Percentiles rank a stretch among this genome's conserved stretches.
Evolutionary conservation across 2,797 vertebrate species (phyloP).

Genomic region (Artibeus lituratus): DNA sequence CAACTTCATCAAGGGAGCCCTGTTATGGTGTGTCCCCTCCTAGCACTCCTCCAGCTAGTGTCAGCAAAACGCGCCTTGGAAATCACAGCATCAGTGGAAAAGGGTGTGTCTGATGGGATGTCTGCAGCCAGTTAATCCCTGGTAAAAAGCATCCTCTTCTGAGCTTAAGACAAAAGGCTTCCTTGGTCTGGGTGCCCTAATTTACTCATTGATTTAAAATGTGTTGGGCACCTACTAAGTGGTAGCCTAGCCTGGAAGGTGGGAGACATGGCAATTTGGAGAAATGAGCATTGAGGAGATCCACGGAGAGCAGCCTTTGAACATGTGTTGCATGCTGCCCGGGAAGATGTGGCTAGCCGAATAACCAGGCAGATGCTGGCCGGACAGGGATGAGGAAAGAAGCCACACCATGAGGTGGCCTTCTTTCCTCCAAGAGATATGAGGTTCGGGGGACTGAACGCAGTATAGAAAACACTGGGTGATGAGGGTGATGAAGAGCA

Average conservation of each 20-base stretch:
- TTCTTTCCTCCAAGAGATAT: not conserved
- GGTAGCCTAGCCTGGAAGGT: not conserved
- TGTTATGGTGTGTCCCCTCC: not conserved
- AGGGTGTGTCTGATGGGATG: not conserved
- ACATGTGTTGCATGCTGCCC: not conserved
- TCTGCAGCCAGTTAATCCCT: not conserved
- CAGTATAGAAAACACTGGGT: not conserved
- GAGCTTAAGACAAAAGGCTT: not conserved
- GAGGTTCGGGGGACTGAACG: not conserved
- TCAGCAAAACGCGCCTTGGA: not conserved
- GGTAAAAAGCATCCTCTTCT: not conserved
- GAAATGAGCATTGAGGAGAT: not conserved
- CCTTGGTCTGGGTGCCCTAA: not conserved
- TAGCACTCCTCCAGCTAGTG: not conserved
- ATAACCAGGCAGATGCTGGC: not conserved
- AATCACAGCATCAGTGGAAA: not conserved
- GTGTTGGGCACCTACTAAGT: not conserved
- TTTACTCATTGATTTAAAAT: not conserved
- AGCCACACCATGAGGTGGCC: not conserved
- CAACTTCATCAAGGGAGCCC: not conserved
- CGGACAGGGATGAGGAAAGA: not conserved
- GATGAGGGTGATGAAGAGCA: not conserved
- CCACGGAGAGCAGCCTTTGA: not conserved
- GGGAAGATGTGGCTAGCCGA: not conserved
- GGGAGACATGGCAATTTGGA: not conserved